phyloP scores from a whole-genome alignment of 2,888 invertebrate species.

The Trichopoda pennipes region DNA sequence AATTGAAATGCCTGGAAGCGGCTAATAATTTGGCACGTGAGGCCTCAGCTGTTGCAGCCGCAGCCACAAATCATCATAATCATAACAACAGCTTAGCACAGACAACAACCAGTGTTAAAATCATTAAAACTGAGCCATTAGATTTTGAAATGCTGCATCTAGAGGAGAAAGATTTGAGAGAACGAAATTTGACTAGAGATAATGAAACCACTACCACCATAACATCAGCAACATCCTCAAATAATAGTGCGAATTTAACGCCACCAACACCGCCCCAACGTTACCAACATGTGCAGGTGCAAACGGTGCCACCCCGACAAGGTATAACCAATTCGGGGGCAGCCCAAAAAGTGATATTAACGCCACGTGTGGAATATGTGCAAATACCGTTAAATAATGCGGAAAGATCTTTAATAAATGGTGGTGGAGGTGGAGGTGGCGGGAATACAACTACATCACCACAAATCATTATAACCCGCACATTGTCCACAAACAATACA shows the following conservation, averaged over 20 bases:
- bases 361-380: slow-evolving; percentile 78
- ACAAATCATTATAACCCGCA: slow-evolving; percentile 79
- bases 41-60: slow-evolving; percentile 7
- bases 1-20: slow-evolving; percentile 79
- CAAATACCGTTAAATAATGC: slow-evolving; percentile 59
- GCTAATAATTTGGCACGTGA: slow-evolving; percentile 67
- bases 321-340: slow-evolving; percentile 74
- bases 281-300: slow-evolving; percentile 78
- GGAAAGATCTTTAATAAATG: slow-evolving; percentile 59
- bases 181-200: slow-evolving; percentile 63
- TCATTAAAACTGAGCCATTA: slow-evolving; percentile 79
- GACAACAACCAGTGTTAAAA: slow-evolving; percentile 70
- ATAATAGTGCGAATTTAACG: slow-evolving; percentile 38
- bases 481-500: slow-evolving; percentile 62
- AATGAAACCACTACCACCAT: slow-evolving; percentile 59
- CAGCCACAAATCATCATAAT: slow-evolving; percentile 20
- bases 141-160: slow-evolving; percentile 78
- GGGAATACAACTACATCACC: slow-evolving; percentile 66
- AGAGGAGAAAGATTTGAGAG: slow-evolving; percentile 71
- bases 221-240: slow-evolving; percentile 29
- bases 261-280: slow-evolving; percentile 69
- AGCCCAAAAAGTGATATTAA: slow-evolving; percentile 78
- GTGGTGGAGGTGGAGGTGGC: background rate
- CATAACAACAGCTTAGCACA: slow-evolving; percentile 17
- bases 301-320: slow-evolving; percentile 77